A percentile compares a stretch with the other conserved stretches of the same genome.
phyloP scores from a whole-genome alignment of 2,797 vertebrate species.

The Epinephelus coioides region DNA sequence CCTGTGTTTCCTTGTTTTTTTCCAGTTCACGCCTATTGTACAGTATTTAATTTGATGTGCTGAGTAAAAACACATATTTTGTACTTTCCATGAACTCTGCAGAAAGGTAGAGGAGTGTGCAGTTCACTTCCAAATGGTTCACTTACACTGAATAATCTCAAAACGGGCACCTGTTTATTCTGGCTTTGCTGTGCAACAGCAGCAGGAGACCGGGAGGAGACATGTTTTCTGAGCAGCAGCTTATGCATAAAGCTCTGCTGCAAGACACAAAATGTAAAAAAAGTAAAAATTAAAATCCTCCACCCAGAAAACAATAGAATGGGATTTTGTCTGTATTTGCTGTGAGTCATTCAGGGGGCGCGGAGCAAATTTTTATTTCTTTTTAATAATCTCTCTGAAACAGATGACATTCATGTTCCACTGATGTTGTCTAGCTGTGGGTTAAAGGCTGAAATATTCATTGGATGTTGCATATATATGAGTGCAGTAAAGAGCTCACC shows the following conservation, averaged over 20 bases:
- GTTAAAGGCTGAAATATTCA: constrained; percentile 78
- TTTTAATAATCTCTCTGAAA: constrained; percentile 79
- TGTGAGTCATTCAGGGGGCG: constrained; percentile 53
- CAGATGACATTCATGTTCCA: constrained; percentile 77
- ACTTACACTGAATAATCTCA: constrained; percentile 69
- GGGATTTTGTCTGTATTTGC: constrained; percentile 62
- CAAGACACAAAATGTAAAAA: constrained; percentile 64
- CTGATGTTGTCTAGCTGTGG: constrained; percentile 72
- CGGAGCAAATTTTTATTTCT: constrained; percentile 57
- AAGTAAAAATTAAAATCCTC: constrained; percentile 56
- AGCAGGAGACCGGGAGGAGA: constrained; percentile 67
- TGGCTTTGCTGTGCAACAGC: constrained; percentile 68
- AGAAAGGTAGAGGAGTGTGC: constrained; percentile 41
- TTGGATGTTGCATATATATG: constrained; percentile 66
- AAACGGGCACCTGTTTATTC: constrained; percentile 78
- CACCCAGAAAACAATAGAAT: constrained; percentile 59
- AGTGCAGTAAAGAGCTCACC: constrained; percentile 58
- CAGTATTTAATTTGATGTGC: constrained; percentile 50
- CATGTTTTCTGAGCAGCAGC: constrained; percentile 64
- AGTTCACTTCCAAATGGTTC: constrained; percentile 48
- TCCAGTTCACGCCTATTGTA: constrained; percentile 19
- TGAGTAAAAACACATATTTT: constrained; percentile 37
- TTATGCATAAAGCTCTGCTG: constrained; percentile 72
- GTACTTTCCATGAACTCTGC: constrained; percentile 53
- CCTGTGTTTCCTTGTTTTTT: constrained; percentile 34